phyloP scores from a whole-genome alignment of 2,113 vertebrate genomes.

The Thomomys bottae region DNA sequence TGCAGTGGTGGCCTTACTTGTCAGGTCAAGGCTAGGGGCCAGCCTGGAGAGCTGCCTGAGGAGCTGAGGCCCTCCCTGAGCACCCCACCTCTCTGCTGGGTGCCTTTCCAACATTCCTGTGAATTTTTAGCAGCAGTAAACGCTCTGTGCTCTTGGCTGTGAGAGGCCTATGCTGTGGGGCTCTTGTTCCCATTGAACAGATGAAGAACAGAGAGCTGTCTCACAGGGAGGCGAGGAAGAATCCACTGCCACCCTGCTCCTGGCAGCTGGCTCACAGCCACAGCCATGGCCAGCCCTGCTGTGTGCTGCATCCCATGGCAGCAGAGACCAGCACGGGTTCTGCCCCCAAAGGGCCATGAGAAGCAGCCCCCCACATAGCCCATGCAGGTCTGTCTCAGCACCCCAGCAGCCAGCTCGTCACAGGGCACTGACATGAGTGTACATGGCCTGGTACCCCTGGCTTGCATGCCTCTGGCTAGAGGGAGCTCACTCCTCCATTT shows the following conservation, averaged over 20 bases:
- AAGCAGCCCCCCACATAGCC: no score
- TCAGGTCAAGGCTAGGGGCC: background rate
- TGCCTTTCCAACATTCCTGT: background rate
- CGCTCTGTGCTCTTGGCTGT: background rate
- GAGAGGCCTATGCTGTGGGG: accelerated
- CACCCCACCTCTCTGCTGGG: background rate
- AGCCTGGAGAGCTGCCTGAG: background rate
- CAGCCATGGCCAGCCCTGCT: background rate
- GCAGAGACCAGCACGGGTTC: background rate
- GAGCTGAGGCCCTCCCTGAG: background rate
- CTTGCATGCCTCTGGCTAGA: background rate
- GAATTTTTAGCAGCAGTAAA: background rate
- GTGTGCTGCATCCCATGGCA: background rate
- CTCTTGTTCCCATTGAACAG: background rate
- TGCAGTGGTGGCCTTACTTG: accelerated
- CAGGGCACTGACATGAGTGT: background rate
- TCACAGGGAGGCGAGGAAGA: accelerated
- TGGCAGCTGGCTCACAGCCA: background rate
- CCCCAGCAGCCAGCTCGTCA: background rate
- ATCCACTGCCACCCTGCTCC: background rate
- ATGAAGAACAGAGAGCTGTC: accelerated
- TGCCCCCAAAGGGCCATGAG: background rate
- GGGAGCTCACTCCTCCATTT: background rate
- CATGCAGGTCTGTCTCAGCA: no score
- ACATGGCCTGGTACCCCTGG: no score